Evolutionary conservation across 2,113 vertebrate genomes (phyloP), one percentile per base, ranked within the genome.

Genomic region (Odontesthes bonariensis): DNA sequence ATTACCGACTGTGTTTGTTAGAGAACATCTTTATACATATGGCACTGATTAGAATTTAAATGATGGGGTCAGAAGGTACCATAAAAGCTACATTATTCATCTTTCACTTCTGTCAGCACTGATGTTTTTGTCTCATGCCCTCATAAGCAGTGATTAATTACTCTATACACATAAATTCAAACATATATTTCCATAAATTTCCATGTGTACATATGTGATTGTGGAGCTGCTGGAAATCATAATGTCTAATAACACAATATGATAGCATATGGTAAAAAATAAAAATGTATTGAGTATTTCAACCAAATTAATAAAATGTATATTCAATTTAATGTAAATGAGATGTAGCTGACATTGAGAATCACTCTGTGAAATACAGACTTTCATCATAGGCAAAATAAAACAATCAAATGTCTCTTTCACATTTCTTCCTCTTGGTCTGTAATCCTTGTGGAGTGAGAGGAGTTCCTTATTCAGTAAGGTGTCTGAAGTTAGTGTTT

Each of bases 381-480:
- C 23, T 63, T 75, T 68, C 17, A 46, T 9, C 10, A 46, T 32
- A 14, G 7, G 44, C 8, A 54, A 65, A 58, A 53, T 20, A n/a
- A 73, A 67, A 32, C 14, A 64, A 62, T 54, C 17, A 49, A 9
- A 38, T 22, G 3, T 69, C 3, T 70, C 46, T 59, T 69, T 13
- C 8, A 54, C 17, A 6, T 32, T 40, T 66, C 22, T 27, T 49
- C 42, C 14, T 74, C 27, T 72, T 58, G 20, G 49, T 51, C 22
- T 59, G 13, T 47, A 51, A 35, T 62, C 20, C 17, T 42, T 16
- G 3, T 62, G 22, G 54, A 31, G 12, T 69, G 22, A 40, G 33
- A 55, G 57, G 44, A 72, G 66, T 58, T 87, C 54, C 69, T n/a
- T 22, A 51, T 54, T 55, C 1, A 20, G 52, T 82, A 66, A 81